These are phyloP conservation scores for Sebastes umbrosus DNA, from an alignment of 2,797 vertebrate genomes.

Conservation along the genomic window DNA sequence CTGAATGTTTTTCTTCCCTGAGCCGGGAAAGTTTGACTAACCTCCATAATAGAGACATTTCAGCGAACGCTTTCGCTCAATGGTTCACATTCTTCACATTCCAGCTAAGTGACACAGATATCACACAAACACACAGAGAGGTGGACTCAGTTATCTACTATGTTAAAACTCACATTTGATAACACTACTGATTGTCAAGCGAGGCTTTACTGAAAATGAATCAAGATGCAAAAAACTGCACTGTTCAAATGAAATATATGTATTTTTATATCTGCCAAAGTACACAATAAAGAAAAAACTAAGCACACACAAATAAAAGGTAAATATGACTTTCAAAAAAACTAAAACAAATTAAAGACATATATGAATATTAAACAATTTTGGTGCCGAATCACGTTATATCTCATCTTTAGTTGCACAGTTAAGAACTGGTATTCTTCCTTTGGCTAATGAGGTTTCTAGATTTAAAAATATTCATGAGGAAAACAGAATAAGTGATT, in stretches of 20 bases:
- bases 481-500: not conserved
- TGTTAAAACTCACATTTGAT: not conserved
- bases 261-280: not conserved
- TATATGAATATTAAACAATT: not conserved
- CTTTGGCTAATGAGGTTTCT: not conserved
- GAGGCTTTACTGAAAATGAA: not conserved
- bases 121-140: conserved; percentile 1
- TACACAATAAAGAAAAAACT: not conserved
- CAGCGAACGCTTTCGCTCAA: conserved; percentile 45
- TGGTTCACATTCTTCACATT: conserved; percentile 68
- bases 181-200: not conserved
- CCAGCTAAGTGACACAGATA: conserved; percentile 54
- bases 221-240: not conserved
- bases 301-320: not conserved
- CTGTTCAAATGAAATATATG: not conserved
- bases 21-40: conserved; percentile 51
- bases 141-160: not conserved
- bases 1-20: conserved; percentile 51
- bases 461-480: not conserved
- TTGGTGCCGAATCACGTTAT: not conserved
- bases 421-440: not conserved
- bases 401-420: not conserved
- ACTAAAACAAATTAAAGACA: not conserved
- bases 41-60: conserved; percentile 48
- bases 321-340: not conserved